phyloP scores from a whole-genome alignment of 2,888 invertebrate genomes.

The Lutraria lutraria region DNA sequence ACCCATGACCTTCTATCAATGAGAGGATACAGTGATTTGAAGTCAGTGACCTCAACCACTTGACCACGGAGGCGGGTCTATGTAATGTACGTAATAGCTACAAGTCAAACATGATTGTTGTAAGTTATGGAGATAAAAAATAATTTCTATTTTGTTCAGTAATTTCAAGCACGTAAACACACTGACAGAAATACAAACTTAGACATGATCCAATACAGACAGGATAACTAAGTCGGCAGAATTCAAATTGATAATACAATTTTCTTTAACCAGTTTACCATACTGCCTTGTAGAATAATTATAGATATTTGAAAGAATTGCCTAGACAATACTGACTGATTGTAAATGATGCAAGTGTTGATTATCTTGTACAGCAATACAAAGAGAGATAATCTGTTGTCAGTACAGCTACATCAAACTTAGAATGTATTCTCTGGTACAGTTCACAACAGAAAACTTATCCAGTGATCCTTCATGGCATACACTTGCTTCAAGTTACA shows the following conservation, averaged over 20 bases:
- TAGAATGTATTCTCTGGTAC: background rate
- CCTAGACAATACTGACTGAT: constrained; percentile 10
- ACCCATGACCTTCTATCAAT: no score
- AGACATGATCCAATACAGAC: background rate
- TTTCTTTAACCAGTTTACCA: background rate
- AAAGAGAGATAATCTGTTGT: background rate
- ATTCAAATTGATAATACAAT: background rate
- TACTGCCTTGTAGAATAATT: background rate
- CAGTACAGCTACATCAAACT: background rate
- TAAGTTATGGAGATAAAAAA: background rate
- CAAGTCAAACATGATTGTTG: background rate
- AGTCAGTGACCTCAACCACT: no score
- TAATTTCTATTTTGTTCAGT: background rate
- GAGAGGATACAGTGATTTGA: no score
- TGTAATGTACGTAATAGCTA: no score
- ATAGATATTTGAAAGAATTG: constrained; percentile 17
- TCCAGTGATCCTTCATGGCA: background rate
- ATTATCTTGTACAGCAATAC: background rate
- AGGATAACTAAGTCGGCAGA: background rate
- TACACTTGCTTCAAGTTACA: constrained; percentile 1
- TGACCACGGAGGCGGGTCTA: no score
- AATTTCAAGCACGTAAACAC: background rate
- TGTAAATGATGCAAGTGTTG: constrained; percentile 18
- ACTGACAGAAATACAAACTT: background rate
- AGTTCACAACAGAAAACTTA: background rate